Evolutionary conservation across 2,113 vertebrate genomes (phyloP).

Genomic region (Chloropsis hardwickii): DNA sequence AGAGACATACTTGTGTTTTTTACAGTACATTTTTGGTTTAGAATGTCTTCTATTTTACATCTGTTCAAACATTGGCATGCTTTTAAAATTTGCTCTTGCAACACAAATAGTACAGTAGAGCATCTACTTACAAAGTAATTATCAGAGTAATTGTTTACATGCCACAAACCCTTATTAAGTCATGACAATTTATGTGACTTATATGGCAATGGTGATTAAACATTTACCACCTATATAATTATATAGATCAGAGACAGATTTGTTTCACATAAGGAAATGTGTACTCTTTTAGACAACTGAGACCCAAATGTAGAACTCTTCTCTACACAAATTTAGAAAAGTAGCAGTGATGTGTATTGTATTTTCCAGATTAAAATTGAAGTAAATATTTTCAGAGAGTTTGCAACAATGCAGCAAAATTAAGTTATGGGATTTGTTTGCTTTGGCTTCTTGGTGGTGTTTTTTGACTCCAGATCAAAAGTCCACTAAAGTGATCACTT

Average conservation of each 20-base stretch:
- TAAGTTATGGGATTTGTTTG: not conserved
- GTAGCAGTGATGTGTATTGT: not conserved
- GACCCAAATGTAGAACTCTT: not conserved
- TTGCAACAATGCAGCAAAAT: not conserved
- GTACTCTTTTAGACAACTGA: not conserved
- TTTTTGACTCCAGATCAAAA: not conserved
- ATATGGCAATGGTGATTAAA: not conserved
- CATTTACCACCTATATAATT: not conserved
- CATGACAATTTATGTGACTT: no score
- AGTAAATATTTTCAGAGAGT: not conserved
- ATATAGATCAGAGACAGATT: not conserved
- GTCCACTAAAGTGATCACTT: fast-evolving
- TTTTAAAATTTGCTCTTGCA: not conserved
- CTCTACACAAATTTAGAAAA: not conserved
- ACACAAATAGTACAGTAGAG: not conserved
- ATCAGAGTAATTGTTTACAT: not conserved
- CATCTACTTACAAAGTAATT: not conserved
- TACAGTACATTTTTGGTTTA: not conserved
- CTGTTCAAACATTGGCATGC: not conserved
- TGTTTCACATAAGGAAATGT: not conserved
- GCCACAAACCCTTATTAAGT: not conserved
- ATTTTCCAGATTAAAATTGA: not conserved
- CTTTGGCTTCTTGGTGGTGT: not conserved
- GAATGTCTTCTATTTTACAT: not conserved
- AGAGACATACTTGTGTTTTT: not conserved